These are phyloP conservation scores for Hippolais icterina DNA, from an alignment of 2,113 vertebrate genomes.

Conservation along the genomic window DNA sequence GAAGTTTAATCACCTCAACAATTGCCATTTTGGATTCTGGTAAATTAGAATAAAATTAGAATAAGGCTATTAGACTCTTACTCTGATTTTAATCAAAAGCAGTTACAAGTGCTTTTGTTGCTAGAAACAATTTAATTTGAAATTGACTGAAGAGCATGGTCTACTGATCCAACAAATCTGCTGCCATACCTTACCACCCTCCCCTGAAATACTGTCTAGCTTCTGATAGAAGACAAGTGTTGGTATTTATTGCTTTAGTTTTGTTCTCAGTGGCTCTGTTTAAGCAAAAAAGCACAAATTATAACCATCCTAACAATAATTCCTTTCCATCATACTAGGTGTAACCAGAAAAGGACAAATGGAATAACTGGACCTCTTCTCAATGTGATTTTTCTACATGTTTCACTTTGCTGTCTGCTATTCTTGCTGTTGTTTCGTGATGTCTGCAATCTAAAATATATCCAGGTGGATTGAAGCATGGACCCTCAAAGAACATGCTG, in stretches of 20 bases:
- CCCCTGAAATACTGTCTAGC: neutral
- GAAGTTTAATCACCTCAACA: neutral
- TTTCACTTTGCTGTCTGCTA: constrained; percentile 53
- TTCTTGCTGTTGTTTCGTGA: constrained; percentile 10
- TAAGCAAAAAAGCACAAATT: neutral
- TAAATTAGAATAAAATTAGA: neutral
- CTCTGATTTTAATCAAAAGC: neutral
- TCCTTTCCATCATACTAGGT: neutral
- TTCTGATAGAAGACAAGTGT: neutral
- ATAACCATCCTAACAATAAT: neutral
- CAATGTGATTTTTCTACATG: constrained; percentile 26
- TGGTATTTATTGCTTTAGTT: neutral
- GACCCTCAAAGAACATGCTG: constrained; percentile 14
- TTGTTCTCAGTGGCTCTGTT: neutral
- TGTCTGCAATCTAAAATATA: neutral
- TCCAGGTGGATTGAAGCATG: neutral
- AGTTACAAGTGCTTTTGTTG: neutral
- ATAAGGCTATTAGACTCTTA: neutral
- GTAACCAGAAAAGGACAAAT: constrained; percentile 40
- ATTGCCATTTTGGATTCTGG: neutral
- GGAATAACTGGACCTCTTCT: constrained; percentile 50
- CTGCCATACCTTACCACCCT: neutral
- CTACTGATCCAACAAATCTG: neutral
- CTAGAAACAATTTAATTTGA: neutral
- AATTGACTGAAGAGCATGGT: neutral